Evolutionary conservation across 2,888 invertebrate species (phyloP), one percentile per base, ranked within the genome.

Genomic region (Trissolcus japonicus): DNA sequence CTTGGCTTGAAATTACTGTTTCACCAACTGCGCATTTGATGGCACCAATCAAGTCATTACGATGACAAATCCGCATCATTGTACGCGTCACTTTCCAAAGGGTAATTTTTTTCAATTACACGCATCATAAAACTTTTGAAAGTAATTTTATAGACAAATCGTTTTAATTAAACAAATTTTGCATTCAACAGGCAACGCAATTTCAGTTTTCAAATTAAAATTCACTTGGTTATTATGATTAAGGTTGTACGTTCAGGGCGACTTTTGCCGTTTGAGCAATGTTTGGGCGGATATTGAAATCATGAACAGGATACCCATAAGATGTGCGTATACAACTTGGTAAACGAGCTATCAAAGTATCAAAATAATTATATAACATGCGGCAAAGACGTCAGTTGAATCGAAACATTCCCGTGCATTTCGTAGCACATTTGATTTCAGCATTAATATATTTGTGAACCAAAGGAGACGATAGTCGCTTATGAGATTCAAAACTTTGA

Each of bases 1-100:
- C 9, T 9, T 35, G 35, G 35, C 9, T 21, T 56, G 25, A 56
- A 48, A 65, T 56, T 56, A 40, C 48, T 56, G 50, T 35, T 56
- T 17, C 35, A 29, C 14, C 48, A 29, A 55, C 46, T 63, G 46
- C 46, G 46, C 29, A 35, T 63, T 46, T 63, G 54, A 63, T 35
- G 63, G 21, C 46, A 41, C 41, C 41, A 62, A 21, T 53, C 51
- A 41, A 54, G 54, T 54, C 41, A 43, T 53, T 62, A 53, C 41
- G 41, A 35, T 43, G 62, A 25, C 61, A 40, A 50, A 40, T 54
- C 54, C 9, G 41, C 43, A 17, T 63, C 46, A 46, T 25, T 53
- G 6, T 46, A 6, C 46, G 46, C n/a, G 4, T 16, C 14, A 46
- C 14, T 16, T 46, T 16, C 14, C 16, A n/a, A 46, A 46, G 6